phyloP scores from a whole-genome alignment of 2,888 invertebrate genomes.

The Monoplex corrugatus region DNA sequence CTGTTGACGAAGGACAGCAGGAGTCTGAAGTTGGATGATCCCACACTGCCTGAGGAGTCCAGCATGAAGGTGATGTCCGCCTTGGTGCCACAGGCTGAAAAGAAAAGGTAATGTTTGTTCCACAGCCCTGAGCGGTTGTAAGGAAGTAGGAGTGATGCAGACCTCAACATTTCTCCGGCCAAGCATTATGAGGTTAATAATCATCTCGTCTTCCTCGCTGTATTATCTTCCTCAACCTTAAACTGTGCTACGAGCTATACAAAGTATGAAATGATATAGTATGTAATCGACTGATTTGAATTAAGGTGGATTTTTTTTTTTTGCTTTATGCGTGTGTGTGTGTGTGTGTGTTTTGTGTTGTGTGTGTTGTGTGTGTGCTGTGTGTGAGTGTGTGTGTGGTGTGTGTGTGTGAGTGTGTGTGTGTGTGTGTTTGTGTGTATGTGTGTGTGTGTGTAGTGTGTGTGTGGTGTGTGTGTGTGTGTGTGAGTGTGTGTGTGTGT shows the following conservation, averaged over 20 bases:
- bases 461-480: constrained; percentile 17
- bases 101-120: too few species aligned
- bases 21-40: constrained; percentile 69
- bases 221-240: too few species aligned
- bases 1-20: constrained; percentile 72
- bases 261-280: too few species aligned
- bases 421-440: constrained; percentile 31
- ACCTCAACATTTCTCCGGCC: too few species aligned
- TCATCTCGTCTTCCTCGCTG: too few species aligned
- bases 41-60: constrained; percentile 77
- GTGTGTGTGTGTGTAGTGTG: background rate
- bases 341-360: background rate
- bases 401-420: background rate
- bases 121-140: too few species aligned
- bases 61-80: constrained; percentile 76
- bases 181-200: too few species aligned
- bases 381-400: background rate
- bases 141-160: too few species aligned
- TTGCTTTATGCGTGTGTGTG: background rate
- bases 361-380: background rate
- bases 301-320: background rate
- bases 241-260: too few species aligned
- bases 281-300: too few species aligned
- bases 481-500: constrained; percentile 8
- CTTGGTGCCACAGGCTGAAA: constrained; percentile 66